Conservation (phyloP, 2,113 vertebrate species). For the Misgurnus anguillicaudatus region DNA sequence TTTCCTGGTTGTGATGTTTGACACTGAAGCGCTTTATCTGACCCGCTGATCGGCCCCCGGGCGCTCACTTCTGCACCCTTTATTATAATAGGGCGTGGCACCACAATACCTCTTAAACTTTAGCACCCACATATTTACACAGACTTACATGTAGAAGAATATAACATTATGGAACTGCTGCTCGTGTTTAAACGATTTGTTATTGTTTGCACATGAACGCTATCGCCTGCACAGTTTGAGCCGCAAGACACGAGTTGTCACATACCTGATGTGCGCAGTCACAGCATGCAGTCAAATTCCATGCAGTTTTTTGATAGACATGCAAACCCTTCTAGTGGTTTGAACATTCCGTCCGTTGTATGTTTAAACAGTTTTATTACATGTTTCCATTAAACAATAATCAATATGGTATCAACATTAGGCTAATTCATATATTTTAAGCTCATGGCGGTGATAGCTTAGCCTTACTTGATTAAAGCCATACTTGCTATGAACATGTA, state of each 20-base stretch:
- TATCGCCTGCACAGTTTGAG: neutral
- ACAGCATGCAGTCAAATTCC: constrained; percentile 33
- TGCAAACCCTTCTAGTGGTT: neutral
- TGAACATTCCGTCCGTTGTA: neutral
- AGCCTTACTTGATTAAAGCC: too few species aligned
- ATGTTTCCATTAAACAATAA: neutral
- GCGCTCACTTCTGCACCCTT: constrained; percentile 57
- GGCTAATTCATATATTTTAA: too few species aligned
- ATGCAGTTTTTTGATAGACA: neutral
- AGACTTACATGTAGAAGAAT: neutral
- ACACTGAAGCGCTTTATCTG: constrained; percentile 53
- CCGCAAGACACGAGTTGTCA: constrained; percentile 21
- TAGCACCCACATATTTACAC: constrained; percentile 26
- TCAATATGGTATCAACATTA: too few species aligned
- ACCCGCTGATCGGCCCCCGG: constrained; percentile 57
- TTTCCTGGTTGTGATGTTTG: constrained; percentile 27
- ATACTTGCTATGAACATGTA: too few species aligned
- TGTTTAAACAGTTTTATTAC: neutral
- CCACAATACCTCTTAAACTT: constrained; percentile 38
- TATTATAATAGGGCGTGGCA: constrained; percentile 51
- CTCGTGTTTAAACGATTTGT: neutral
- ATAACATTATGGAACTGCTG: neutral
- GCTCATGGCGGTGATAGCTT: too few species aligned
- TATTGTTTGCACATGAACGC: neutral
- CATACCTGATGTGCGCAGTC: constrained; percentile 32